phyloP scores from a whole-genome alignment of 2,888 invertebrate genomes.

The Nipponacmea schrenckii region DNA sequence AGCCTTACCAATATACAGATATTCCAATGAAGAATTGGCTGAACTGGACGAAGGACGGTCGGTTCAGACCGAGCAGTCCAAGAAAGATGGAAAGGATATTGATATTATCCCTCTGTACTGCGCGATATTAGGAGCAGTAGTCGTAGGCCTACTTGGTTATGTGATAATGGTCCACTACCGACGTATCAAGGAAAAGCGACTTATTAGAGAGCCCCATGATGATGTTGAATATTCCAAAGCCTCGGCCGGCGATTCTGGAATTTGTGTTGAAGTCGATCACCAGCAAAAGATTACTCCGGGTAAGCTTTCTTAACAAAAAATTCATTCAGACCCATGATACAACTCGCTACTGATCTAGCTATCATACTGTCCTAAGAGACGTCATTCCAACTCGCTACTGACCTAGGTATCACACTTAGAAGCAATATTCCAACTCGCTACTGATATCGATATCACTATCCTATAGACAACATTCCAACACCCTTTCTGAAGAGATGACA shows the following conservation, averaged over 20 bases:
- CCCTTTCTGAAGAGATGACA: too few relatives aligned
- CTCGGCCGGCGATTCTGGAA: slow-evolving; percentile 55
- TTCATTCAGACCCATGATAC: slow-evolving; percentile 4
- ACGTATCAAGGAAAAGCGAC: slow-evolving; percentile 44
- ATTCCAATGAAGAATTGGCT: not conserved
- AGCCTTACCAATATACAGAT: slow-evolving; percentile 5
- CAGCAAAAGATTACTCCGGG: slow-evolving; percentile 38
- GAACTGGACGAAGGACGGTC: not conserved
- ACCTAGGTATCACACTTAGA: too few relatives aligned
- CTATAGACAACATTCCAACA: too few relatives aligned
- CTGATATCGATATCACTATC: too few relatives aligned
- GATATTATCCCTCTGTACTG: slow-evolving; percentile 65
- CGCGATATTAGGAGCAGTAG: slow-evolving; percentile 58
- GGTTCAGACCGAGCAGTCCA: not conserved
- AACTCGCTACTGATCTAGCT: not conserved
- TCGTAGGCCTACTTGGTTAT: slow-evolving; percentile 61
- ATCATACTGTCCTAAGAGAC: too few relatives aligned
- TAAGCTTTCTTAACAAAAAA: not conserved
- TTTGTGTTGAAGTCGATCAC: slow-evolving; percentile 54
- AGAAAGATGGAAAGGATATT: slow-evolving; percentile 35
- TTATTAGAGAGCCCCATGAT: slow-evolving; percentile 47
- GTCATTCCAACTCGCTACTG: too few relatives aligned
- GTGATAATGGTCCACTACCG: slow-evolving; percentile 62
- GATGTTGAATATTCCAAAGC: slow-evolving; percentile 55
- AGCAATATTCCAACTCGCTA: too few relatives aligned